phyloP scores from a whole-genome alignment of 1,140 invertebrate species.

The Drosophila repletoides region DNA sequence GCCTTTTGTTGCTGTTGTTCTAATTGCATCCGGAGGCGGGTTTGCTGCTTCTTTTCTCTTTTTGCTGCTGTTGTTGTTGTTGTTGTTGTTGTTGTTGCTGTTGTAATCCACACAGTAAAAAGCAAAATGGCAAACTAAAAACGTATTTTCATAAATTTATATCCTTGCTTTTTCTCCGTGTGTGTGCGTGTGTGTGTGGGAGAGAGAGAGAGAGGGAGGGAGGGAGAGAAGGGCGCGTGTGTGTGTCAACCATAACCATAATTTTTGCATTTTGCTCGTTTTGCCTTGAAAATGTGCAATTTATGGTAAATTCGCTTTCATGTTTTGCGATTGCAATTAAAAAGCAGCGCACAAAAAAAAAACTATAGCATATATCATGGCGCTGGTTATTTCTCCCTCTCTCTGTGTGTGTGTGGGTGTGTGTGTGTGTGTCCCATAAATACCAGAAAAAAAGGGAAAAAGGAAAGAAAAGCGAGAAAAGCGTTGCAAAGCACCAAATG shows the following conservation, averaged over 20 bases:
- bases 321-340: slow-evolving; percentile 66
- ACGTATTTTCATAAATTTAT: slow-evolving; percentile 56
- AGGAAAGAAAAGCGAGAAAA: slow-evolving; percentile 15
- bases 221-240: too few relatives aligned
- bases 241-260: slow-evolving; percentile 50
- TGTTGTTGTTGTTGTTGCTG: slow-evolving; percentile 62
- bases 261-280: slow-evolving; percentile 43
- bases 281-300: slow-evolving; percentile 58
- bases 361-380: slow-evolving; percentile 44
- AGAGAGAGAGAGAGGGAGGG: too few relatives aligned
- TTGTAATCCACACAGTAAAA: slow-evolving; percentile 49
- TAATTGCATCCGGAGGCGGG: slow-evolving; percentile 70
- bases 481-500: slow-evolving; percentile 34
- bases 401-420: background rate
- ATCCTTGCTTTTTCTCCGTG: too few relatives aligned
- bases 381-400: too few relatives aligned
- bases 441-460: background rate
- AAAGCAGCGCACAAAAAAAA: slow-evolving; percentile 38
- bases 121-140: slow-evolving; percentile 64
- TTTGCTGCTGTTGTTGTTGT: slow-evolving; percentile 53
- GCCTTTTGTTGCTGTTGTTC: slow-evolving; percentile 36
- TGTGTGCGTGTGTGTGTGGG: slow-evolving; percentile 10
- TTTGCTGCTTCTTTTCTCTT: too few relatives aligned
- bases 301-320: slow-evolving; percentile 51
- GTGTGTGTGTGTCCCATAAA: slow-evolving; percentile 5